phyloP scores from a whole-genome alignment of 2,797 vertebrate genomes.

The Denticeps clupeoides region DNA sequence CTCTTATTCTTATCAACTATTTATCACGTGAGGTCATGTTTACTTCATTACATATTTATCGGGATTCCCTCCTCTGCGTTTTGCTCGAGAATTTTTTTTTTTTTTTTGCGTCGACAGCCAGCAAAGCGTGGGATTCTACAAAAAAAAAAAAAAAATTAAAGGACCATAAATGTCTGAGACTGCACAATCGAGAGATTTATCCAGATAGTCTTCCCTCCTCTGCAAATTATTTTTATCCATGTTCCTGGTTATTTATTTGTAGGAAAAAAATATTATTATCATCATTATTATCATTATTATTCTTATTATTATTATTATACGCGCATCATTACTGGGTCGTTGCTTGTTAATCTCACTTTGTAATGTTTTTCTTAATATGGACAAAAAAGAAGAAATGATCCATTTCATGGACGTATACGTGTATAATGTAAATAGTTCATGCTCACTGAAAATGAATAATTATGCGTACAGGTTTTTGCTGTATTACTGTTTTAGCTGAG shows the following conservation, averaged over 20 bases:
- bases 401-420: constrained; percentile 66
- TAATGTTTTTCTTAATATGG: constrained; percentile 65
- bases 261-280: too few species aligned
- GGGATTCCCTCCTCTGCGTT: constrained; percentile 73
- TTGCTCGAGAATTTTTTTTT: constrained; percentile 66
- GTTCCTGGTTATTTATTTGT: constrained; percentile 70
- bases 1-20: constrained; percentile 70
- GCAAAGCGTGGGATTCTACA: constrained; percentile 47
- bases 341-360: constrained; percentile 82
- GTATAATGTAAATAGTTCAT: constrained; percentile 97
- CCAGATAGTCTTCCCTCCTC: constrained; percentile 49
- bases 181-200: constrained; percentile 66
- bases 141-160: constrained; percentile 46
- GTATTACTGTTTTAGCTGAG: constrained; percentile 85
- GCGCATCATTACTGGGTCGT: constrained; percentile 65
- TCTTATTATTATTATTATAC: too few species aligned
- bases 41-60: constrained; percentile 97
- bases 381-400: constrained; percentile 55
- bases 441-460: constrained; percentile 87
- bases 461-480: constrained; percentile 92
- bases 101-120: constrained; percentile 60
- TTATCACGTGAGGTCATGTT: constrained; percentile 91
- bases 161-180: constrained; percentile 47
- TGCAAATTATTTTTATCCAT: constrained; percentile 62
- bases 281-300: too few species aligned